Base-by-base conservation (phyloP, 2,888 invertebrate genomes). In the Hypsopygia costalis region DNA sequence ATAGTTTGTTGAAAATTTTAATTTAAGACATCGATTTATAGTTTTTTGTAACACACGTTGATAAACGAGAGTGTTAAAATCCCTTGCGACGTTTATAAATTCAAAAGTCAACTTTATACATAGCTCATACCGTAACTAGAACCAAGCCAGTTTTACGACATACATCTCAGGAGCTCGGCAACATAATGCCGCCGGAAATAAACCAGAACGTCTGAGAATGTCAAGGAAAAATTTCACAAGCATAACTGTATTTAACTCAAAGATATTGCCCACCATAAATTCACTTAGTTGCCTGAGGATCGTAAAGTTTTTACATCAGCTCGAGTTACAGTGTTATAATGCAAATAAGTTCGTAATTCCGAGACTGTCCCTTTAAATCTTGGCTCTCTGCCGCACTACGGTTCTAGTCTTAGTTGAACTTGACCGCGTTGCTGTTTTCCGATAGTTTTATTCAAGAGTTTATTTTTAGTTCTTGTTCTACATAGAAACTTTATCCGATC, bases 301-400 rank as follows among this genome's bases (percentile, higher is more conserved):
- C 63, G 68, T 75, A 68, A 81, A 80, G 58, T 78, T 79, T 79
- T 77, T 76, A 77, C 76, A 73, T 72, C 67, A 62, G 58, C 62
- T 52, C 53, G 56, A 69, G 64, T 73, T 70, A 70, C 67, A 59
- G 62, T 69, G 69, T 74, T 75, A 73, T 67, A 72, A 79, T 79
- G 78, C 68, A 79, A 79, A 80, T 75, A 68, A 79, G 75, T 74
- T 76, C 55, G 56, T 59, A 74, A 77, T 67, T 75, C 63, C 58
- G 62, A 49, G 54, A 56, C 57, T 57, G 62, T 54, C 57, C 56
- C 55, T 50, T 32, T 70, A 70, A 71, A 71, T 63, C 64, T 62
- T 57, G 43, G 38, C 53, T 52, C 58, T 62, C 62, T 59, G 35
- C 34, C 46, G 54, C 54, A 47, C 63, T 62, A 63, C 63, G 58